phyloP scores from a whole-genome alignment of 2,113 vertebrate species.

The Melanerpes formicivorus region DNA sequence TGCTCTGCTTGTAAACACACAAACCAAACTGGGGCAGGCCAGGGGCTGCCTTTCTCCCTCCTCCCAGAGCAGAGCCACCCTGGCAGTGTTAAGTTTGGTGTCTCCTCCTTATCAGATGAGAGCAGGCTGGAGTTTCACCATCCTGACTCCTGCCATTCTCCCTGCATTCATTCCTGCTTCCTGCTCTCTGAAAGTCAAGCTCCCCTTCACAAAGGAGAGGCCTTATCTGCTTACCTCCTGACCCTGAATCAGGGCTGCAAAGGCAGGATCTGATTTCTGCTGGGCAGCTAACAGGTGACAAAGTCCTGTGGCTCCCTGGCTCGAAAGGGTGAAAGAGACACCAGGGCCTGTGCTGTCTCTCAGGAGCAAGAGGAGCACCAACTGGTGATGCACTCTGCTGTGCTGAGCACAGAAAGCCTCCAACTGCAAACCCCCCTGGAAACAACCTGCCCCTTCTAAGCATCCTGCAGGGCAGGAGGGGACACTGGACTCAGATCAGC shows the following conservation, averaged over 20 bases:
- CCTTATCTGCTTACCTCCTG: slow-evolving; percentile 86
- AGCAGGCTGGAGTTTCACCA: slow-evolving; percentile 85
- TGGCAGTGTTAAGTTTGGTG: slow-evolving; percentile 9
- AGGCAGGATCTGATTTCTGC: slow-evolving; percentile 58
- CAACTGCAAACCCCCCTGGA: neutral
- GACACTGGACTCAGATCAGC: too few relatives aligned
- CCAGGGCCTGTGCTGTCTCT: neutral
- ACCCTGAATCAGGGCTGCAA: slow-evolving; percentile 71
- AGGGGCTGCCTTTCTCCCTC: slow-evolving; percentile 69
- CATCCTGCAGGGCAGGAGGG: neutral
- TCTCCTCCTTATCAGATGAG: slow-evolving; percentile 86
- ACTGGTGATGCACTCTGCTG: accelerated
- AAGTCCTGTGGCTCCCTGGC: slow-evolving; percentile 31
- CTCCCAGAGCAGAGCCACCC: neutral
- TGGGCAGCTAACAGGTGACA: slow-evolving; percentile 72
- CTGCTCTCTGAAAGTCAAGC: slow-evolving; percentile 90
- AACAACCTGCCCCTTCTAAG: neutral
- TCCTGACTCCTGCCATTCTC: slow-evolving; percentile 77
- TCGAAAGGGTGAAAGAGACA: neutral
- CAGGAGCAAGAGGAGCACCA: too few relatives aligned
- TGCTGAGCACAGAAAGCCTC: neutral
- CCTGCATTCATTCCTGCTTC: slow-evolving; percentile 84
- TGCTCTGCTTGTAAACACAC: neutral
- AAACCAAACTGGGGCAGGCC: neutral
- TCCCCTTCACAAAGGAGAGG: slow-evolving; percentile 82